A percentile compares a stretch with the other conserved stretches of the same genome.
Conservation (phyloP, 2,113 vertebrate species). For the Phocoena sinus region DNA sequence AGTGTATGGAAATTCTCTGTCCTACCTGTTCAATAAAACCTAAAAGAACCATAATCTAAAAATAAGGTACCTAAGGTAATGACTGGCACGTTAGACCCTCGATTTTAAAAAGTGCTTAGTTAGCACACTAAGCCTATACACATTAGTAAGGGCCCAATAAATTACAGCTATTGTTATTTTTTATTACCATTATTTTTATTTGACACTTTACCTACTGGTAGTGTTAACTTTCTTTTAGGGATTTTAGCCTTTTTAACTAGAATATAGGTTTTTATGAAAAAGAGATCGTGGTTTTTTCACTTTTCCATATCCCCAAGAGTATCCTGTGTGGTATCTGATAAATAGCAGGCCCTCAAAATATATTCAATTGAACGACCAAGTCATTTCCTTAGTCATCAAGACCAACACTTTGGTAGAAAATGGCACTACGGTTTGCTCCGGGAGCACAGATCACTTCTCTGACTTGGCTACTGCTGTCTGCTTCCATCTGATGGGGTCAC, state of each 20-base stretch:
- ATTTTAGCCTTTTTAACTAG: constrained; percentile 3
- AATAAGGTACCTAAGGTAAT: not conserved
- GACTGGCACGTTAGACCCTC: not conserved
- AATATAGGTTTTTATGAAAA: constrained; percentile 14
- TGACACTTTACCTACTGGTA: not conserved
- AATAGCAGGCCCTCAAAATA: not conserved
- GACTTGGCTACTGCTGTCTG: not conserved
- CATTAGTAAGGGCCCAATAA: not conserved
- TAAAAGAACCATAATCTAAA: not conserved
- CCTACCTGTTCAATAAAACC: not conserved
- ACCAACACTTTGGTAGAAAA: not conserved
- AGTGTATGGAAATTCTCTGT: not conserved
- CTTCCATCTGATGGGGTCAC: not conserved
- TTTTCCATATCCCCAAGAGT: not conserved
- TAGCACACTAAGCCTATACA: not conserved
- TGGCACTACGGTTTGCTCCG: not conserved
- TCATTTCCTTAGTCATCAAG: not conserved
- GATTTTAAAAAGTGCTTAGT: not conserved
- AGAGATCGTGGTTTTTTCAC: not conserved
- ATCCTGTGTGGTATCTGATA: not conserved
- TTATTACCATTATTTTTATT: not conserved
- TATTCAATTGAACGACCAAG: not conserved
- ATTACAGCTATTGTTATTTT: not conserved
- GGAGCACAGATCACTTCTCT: not conserved
- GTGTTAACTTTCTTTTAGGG: not conserved